Base-by-base conservation (phyloP, 1,140 invertebrate species). In the Drosophila asahinai region DNA sequence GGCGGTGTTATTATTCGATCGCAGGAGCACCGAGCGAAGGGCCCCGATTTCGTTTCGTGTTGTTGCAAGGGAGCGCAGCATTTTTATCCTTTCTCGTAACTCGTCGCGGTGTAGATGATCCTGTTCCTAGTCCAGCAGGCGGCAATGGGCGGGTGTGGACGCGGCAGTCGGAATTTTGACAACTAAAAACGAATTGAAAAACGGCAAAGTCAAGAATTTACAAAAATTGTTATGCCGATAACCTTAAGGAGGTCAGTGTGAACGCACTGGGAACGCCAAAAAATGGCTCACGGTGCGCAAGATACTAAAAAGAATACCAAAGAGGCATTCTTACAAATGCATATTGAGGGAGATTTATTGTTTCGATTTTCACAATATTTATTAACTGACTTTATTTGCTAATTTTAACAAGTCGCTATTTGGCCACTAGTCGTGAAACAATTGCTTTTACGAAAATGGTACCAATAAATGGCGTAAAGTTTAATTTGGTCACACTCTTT, bases 31-130 rank as follows among this genome's bases (percentile, higher is more conserved):
- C 11, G 83, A 62, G 22, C 86, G 86, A 51, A 90, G n/a, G 33
- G 82, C 82, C 55, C 55, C 67, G 5, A 90, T 27, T 74, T 90
- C 95, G 86, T 95, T 95, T 94, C 95, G 95, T 92, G 95, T 92
- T 77, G 95, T 92, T 86, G 94, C 93, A 91, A 94, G 94, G 84
- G 95, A 95, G 93, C 95, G 94, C 93, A 95, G 94, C 95, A 96
- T 96, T 92, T 66, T 79, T 71, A 51, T 89, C 60, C 47, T 81
- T 52, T 42, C 11, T 36, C 27, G 22, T 25, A 58, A 40, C 7
- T 70, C 51, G 47, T 42, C 57, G 42, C 40, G 17, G 33, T 55
- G 61, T 67, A 22, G 7, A 48, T 55, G n/a, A 22, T 45, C 48
- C 27, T 70, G 22, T 25, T 48, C 36, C 25, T 27, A 45, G 19